Base-by-base conservation (phyloP, 2,888 invertebrate species). In the Lithodes maja region DNA sequence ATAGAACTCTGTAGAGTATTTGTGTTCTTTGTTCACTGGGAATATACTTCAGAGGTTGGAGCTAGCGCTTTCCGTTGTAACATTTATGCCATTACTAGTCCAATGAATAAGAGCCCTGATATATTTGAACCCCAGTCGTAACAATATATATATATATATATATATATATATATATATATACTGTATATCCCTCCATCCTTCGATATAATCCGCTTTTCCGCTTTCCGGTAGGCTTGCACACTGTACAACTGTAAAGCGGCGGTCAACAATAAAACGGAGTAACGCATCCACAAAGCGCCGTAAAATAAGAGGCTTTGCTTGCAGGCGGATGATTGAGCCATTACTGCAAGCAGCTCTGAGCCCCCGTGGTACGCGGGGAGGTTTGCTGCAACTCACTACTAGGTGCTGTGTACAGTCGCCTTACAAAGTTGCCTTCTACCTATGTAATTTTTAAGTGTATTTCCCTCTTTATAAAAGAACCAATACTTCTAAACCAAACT, bases 231-330 rank as follows among this genome's bases (percentile, higher is more conserved):
- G 33, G 33, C 33, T 33, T 33, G 68, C 68, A 15, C 7, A 68
- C 33, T 33, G 33, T 33, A 33, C 33, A 33, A 33, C 33, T 33
- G 33, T 33, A 33, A 33, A 33, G 69, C 82, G 50, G 5, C n/a
- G 52, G 55, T 61, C 61, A 55, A 71, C 12, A 83, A 33, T 53
- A 74, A 83, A 83, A 74, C 49, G 9, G 49, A 74, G 74, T 68
- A 74, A 74, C 74, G 54, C 53, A 54, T 71, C 53, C 71, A 54
- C 83, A 83, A 71, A 33, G 74, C 7, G 71, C 33, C 15, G 74
- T 74, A 74, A 74, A 83, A 83, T 83, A 83, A 83, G 83, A 83
- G 83, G 83, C 83, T 83, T 83, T 83, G 74, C 74, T 83, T 15
- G 71, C n/a, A 71, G 54, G 83, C 50, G 83, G 83, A 74, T 83